Conservation (phyloP, 1,140 invertebrate genomes). For the Copidosoma floridanum region DNA sequence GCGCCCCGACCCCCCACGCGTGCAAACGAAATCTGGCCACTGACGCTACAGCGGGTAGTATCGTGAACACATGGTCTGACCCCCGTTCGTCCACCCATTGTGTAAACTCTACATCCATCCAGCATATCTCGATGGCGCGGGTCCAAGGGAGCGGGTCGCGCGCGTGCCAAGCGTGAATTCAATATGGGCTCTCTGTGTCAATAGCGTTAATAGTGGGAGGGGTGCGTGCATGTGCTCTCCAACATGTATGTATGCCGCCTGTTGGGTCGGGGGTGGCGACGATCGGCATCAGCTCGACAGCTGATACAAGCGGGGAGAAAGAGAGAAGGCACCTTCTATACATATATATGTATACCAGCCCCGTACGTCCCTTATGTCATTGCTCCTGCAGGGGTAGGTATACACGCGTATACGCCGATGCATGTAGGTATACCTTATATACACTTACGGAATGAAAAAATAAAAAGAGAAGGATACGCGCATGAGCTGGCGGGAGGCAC, state of each 20-base stretch:
- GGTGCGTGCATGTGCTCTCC: slow-evolving; percentile 31
- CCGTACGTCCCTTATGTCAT: no score
- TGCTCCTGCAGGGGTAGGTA: no score
- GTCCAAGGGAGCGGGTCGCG: slow-evolving; percentile 13
- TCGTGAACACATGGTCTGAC: slow-evolving; percentile 23
- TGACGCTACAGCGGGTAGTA: background rate
- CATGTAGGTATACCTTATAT: no score
- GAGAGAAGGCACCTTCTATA: no score
- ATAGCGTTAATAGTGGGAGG: slow-evolving; percentile 51
- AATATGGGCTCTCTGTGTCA: slow-evolving; percentile 44
- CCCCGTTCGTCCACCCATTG: slow-evolving; percentile 3
- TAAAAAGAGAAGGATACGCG: background rate
- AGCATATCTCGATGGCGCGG: background rate
- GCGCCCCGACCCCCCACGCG: background rate
- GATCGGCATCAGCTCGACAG: slow-evolving; percentile 34
- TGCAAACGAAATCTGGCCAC: background rate
- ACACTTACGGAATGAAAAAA: no score
- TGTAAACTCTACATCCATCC: no score
- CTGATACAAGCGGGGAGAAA: slow-evolving; percentile 37
- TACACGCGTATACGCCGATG: no score
- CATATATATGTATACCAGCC: no score
- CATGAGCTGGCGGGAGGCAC: slow-evolving; percentile 14
- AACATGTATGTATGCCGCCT: slow-evolving; percentile 22
- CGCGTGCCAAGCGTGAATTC: slow-evolving; percentile 33
- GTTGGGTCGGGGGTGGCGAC: slow-evolving; percentile 45